phyloP scores from a whole-genome alignment of 2,113 vertebrate species.

The Podocnemis expansa region DNA sequence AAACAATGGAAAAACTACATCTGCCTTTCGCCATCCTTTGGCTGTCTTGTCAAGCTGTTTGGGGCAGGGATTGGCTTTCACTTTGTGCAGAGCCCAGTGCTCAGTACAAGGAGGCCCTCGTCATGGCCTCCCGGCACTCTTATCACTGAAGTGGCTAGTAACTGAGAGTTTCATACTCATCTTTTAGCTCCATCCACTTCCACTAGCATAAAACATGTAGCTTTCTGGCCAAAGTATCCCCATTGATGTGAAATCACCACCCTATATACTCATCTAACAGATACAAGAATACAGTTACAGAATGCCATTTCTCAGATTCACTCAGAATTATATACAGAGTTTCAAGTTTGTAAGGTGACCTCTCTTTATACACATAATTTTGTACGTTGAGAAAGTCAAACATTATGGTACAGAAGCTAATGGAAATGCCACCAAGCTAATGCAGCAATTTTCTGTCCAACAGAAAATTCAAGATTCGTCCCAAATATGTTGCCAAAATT shows the following conservation, averaged over 20 bases:
- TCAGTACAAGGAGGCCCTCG: not conserved
- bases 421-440: not conserved
- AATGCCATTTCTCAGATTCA: not conserved
- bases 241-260: not conserved
- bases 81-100: not conserved
- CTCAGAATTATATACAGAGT: accelerated
- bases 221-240: not conserved
- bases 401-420: not conserved
- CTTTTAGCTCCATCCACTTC: not conserved
- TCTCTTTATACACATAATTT: not conserved
- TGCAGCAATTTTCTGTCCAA: accelerated
- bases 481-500: not conserved
- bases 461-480: not conserved
- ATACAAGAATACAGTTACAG: not conserved
- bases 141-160: not conserved
- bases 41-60: not conserved
- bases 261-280: accelerated
- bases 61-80: not conserved
- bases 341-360: not conserved
- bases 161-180: not conserved
- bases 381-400: not conserved
- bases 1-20: not conserved
- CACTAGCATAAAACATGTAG: not conserved
- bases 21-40: not conserved
- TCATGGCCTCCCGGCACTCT: not conserved